Conservation (phyloP, 2,888 invertebrate species). For the Cantharis rustica region DNA sequence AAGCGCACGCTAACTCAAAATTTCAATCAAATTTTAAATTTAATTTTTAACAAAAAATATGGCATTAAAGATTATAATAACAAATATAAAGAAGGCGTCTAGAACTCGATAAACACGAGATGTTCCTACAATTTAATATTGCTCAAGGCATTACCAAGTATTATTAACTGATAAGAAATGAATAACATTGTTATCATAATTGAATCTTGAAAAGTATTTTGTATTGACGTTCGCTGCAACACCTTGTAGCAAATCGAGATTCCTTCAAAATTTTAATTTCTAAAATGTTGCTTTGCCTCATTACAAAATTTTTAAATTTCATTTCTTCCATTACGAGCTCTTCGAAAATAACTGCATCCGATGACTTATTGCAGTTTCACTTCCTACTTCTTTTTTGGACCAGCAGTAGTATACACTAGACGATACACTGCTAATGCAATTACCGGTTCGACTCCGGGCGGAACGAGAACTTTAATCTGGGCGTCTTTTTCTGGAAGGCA, state of each 20-base stretch:
- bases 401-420: too few relatives aligned
- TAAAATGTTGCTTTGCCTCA: not conserved
- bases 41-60: slow-evolving; percentile 1
- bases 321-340: not conserved
- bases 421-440: too few relatives aligned
- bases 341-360: not conserved
- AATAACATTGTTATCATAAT: slow-evolving; percentile 55
- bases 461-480: too few relatives aligned
- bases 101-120: slow-evolving; percentile 43
- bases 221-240: slow-evolving; percentile 21
- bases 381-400: not conserved
- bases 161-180: slow-evolving; percentile 53
- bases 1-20: not conserved
- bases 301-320: not conserved
- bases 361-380: not conserved
- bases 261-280: slow-evolving; percentile 1
- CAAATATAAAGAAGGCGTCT: slow-evolving; percentile 42
- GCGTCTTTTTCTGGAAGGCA: too few relatives aligned
- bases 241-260: slow-evolving; percentile 16
- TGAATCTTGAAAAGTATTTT: slow-evolving; percentile 50
- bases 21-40: not conserved
- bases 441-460: too few relatives aligned
- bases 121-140: slow-evolving; percentile 42
- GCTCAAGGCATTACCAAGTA: slow-evolving; percentile 46
- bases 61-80: slow-evolving; percentile 29